Evolutionary conservation across 2,797 vertebrate genomes (phyloP).

Genomic region (Spheniscus humboldti): DNA sequence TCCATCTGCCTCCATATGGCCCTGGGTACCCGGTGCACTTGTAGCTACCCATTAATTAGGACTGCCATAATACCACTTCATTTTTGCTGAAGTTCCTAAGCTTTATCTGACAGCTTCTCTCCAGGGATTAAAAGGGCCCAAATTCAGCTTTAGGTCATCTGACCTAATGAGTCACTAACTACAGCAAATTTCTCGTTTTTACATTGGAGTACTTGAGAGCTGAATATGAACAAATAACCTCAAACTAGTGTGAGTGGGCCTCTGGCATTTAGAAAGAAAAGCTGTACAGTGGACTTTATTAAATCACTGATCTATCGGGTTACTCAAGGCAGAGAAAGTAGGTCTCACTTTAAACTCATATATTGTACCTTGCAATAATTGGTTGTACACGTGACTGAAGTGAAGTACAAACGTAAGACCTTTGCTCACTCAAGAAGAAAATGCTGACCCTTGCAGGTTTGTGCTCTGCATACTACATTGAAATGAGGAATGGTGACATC

Average conservation of each 20-base stretch:
- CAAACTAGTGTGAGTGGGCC: not conserved
- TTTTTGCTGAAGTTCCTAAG: not conserved
- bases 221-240: slow-evolving; percentile 5
- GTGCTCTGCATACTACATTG: not conserved
- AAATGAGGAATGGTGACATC: not conserved
- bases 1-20: not conserved
- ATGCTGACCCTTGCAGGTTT: not conserved
- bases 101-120: not conserved
- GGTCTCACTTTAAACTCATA: not conserved
- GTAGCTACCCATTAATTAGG: not conserved
- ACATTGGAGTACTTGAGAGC: not conserved
- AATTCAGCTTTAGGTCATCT: not conserved
- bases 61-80: not conserved
- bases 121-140: not conserved
- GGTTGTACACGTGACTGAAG: not conserved
- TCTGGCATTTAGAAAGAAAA: not conserved
- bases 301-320: not conserved
- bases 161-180: not conserved
- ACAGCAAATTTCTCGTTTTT: not conserved
- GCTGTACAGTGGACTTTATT: not conserved
- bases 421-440: not conserved
- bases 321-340: not conserved
- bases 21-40: not conserved
- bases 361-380: not conserved
- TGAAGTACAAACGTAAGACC: not conserved